Evolutionary conservation across 2,113 vertebrate species (phyloP).

Genomic region (Barbus barbus): DNA sequence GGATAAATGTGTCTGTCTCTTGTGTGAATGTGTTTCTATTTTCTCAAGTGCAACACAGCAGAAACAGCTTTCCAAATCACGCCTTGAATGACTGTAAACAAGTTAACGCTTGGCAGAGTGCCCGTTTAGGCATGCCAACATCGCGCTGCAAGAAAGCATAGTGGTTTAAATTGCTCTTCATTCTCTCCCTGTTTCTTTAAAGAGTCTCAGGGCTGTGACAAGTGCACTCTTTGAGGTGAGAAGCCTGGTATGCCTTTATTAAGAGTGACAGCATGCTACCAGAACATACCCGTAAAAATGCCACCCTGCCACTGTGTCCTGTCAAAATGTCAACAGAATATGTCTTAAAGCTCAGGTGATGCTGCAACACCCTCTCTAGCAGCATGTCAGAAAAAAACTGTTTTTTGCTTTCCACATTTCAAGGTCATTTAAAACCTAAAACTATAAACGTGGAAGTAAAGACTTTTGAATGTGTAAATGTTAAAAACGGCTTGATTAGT

Average conservation of each 20-base stretch:
- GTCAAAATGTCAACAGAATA: slow-evolving; percentile 18
- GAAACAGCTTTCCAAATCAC: background rate
- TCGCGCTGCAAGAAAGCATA: background rate
- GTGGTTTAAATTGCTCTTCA: background rate
- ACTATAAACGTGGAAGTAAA: background rate
- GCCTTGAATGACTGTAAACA: background rate
- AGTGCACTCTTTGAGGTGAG: background rate
- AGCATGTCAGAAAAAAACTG: background rate
- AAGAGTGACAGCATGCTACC: background rate
- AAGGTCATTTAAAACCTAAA: background rate
- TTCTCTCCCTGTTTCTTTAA: background rate
- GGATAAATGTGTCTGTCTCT: background rate
- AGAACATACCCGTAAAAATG: background rate
- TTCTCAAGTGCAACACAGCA: background rate
- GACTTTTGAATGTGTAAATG: background rate
- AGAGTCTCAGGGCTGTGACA: background rate
- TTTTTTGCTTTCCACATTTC: background rate
- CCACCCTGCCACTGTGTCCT: background rate
- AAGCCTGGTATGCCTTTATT: background rate
- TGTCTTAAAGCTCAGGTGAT: background rate
- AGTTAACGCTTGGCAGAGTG: background rate
- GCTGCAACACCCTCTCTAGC: background rate
- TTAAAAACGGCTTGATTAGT: background rate
- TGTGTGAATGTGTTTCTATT: background rate
- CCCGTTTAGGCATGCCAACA: background rate